Base-by-base conservation (phyloP, 1,140 invertebrate species). In the Bicyclus anynana region DNA sequence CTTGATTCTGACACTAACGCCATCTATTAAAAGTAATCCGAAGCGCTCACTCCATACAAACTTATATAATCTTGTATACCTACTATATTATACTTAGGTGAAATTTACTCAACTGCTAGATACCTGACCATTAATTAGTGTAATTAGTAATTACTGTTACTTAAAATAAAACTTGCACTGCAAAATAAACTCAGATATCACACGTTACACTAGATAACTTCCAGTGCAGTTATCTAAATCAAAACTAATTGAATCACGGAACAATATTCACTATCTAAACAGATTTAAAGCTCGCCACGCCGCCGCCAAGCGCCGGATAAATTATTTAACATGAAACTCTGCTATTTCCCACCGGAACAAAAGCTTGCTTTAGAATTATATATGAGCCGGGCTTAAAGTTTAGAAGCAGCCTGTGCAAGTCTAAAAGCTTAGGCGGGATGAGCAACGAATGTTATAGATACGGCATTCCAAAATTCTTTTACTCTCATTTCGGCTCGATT, bases 301-400 rank as follows among this genome's bases (percentile, higher is more conserved):
- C 51, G 57, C 56, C 60, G 67, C 62, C 59, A 54, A 62, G 69
- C 60, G 59, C 51, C 49, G 67, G 67, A 81, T 87, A 83, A 78
- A 85, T 83, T 77, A 84, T 85, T 87, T 80, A 87, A 76, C 68
- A 67, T 59, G 65, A 70, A 77, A 82, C 83, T 79, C 78, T 66
- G 74, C 77, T 81, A 85, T 87, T 87, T 87, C 84, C 84, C 84
- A 62, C 65, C 74, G 79, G 83, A 75, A 82, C 81, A 85, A 85
- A 85, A 84, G 84, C 83, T 77, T 74, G 78, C 66, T 76, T 80
- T 78, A 80, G 83, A 87, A 87, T 87, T 87, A 87, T 86, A 84
- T 80, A 87, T 87, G 84, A 87, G 80, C 59, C 53, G 75, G 80
- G 83, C 83, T 87, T 87, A 87, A 87, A 87, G 84, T 87, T 86